Base-by-base conservation (phyloP, 1,140 invertebrate species). In the Phthorimaea operculella region DNA sequence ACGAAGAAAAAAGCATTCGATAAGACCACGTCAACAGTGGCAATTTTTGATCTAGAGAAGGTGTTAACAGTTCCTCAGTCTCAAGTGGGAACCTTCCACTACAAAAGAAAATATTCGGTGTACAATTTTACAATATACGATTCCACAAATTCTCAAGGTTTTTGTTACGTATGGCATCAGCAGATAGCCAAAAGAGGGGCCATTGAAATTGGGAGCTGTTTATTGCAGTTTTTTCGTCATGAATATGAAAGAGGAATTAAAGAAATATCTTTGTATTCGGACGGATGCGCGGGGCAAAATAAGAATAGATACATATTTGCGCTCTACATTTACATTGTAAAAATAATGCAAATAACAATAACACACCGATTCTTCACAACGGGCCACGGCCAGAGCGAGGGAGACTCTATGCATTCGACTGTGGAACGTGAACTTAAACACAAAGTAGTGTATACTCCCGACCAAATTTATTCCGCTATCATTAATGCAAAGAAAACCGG, bases 211-310 rank as follows among this genome's bases (percentile, higher is more conserved):
- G 58, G 39, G 1, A 65, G 60, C 42, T 67, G 68, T 49, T 50
- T 67, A 12, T 55, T 28, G 11, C 14, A 60, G 14, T 66, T 62
- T 51, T 56, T 68, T 1, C 4, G 56, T 15, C 17, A 28, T n/a
- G 47, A 58, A 51, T 8, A 16, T 10, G 36, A 55, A 36, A 3
- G n/a, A 45, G 61, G 58, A 16, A 55, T 57, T 15, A 57, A 39
- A 28, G 45, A 59, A 4, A 55, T 70, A 39, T 56, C 48, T n/a
- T 58, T 66, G 47, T 76, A 73, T 55, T 72, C 70, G 0, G 76
- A 78, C 55, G 67, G 69, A 47, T 79, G 70, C 52, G 52, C 57
- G 15, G 75, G 76, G 0, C 70, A 79, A 55, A 83, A 83, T 55
- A 66, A 14, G 36, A 80, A 82, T 50, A 56, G 64, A 4, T 70